Evolutionary conservation across 2,113 vertebrate species (phyloP).

Genomic region (Lepisosteus osseus): DNA sequence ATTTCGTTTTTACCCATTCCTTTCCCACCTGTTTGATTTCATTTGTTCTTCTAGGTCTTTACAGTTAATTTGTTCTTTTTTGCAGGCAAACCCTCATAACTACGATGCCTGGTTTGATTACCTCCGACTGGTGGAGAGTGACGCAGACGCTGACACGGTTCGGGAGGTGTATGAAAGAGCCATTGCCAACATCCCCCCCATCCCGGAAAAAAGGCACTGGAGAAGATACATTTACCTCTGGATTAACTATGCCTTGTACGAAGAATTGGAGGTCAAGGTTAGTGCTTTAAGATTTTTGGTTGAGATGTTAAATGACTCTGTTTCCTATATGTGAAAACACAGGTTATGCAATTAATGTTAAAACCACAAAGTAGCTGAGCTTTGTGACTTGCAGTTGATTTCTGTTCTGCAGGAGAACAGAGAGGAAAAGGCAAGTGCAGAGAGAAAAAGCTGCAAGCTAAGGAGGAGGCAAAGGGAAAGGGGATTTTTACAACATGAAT

Average conservation of each 20-base stretch:
- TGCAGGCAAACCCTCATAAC: constrained; percentile 91
- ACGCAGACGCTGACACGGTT: constrained; percentile 76
- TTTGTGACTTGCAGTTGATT: no score
- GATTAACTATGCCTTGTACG: constrained; percentile 93
- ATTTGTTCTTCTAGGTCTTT: neutral
- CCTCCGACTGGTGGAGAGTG: constrained; percentile 90
- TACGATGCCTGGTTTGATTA: constrained; percentile 98
- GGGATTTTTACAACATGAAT: no score
- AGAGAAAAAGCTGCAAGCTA: no score
- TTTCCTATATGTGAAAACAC: no score
- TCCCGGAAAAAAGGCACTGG: constrained; percentile 96
- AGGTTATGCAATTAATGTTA: no score
- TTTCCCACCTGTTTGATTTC: neutral
- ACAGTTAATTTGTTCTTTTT: constrained; percentile 2
- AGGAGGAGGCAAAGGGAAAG: no score
- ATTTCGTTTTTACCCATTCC: neutral
- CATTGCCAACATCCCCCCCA: constrained; percentile 88
- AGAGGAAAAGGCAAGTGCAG: no score
- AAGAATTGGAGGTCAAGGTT: constrained; percentile 94
- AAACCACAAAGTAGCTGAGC: no score
- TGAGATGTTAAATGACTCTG: no score
- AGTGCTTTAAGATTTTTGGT: constrained; percentile 17
- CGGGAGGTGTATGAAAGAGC: constrained; percentile 92
- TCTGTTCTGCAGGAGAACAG: no score
- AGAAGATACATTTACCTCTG: constrained; percentile 95